A percentile compares a stretch with the other conserved stretches of the same genome.
phyloP scores from a whole-genome alignment of 2,797 vertebrate species.

The Psittacula derbiana region DNA sequence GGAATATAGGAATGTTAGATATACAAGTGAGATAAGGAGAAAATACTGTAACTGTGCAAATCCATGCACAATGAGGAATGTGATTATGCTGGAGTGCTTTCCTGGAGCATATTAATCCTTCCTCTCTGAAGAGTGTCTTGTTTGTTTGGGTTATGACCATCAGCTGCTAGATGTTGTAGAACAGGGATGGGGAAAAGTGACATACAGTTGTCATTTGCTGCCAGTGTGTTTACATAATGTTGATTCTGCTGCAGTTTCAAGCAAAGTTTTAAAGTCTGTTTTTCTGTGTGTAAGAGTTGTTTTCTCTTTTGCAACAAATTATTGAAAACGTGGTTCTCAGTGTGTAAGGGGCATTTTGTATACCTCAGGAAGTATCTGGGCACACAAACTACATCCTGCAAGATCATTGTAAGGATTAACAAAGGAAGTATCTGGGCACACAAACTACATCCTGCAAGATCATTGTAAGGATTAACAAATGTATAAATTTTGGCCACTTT shows the following conservation, averaged over 20 bases:
- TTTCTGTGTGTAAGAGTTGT: neutral
- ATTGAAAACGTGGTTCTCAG: neutral
- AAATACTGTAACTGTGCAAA: neutral
- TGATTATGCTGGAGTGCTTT: neutral
- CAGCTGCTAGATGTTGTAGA: neutral
- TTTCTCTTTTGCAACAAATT: neutral
- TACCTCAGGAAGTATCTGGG: neutral
- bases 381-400: neutral
- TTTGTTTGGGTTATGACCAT: neutral
- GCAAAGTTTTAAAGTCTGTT: neutral
- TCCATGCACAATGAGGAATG: neutral
- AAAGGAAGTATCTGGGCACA: neutral
- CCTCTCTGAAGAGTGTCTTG: neutral
- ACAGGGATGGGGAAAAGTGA: neutral
- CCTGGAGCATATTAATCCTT: neutral
- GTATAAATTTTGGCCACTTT: neutral
- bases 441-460: neutral
- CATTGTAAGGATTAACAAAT: neutral
- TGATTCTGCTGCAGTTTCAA: neutral
- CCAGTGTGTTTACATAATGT: neutral
- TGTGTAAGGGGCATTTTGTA: fast-evolving
- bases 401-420: neutral
- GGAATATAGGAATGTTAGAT: neutral
- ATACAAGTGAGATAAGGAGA: neutral
- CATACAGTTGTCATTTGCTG: neutral